Evolutionary conservation across 2,888 invertebrate genomes (phyloP), one percentile per base, ranked within the genome.

Genomic region (Dascillus cervinus): DNA sequence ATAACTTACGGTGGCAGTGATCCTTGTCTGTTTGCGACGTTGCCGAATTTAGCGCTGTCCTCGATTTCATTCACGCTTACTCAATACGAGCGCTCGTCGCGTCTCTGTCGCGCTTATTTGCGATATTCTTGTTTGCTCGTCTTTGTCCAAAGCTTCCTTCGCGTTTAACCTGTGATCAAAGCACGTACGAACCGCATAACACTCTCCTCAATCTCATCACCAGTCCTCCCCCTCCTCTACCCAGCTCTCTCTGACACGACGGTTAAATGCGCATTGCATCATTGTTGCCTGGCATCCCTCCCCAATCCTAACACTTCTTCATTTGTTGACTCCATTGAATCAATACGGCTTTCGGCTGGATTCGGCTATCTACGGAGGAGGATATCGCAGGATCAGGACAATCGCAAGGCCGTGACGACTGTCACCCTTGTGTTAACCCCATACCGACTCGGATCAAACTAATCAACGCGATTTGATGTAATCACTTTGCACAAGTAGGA

Each of bases 1-100:
- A 56, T 58, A 57, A 58, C 53, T 58, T 56, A 56, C 56, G 52
- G 55, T 55, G 56, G 52, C 55, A 54, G 53, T 52, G 58, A 58
- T 58, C 56, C 55, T 56, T 55, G 54, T 56, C 53, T 53, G 48
- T 43, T 39, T 39, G 41, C 49, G 34, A 37, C 39, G 54, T 55
- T 54, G 56, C 53, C 54, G 44, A 29, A 39, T 32, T 25, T 36
- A 32, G 31, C 28, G 32, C 36, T 28, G 27, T 38, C 33, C 29
- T 27, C 29, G 30, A 34, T 43, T 37, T 43, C 39, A 38, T 38
- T 32, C 33, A 30, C 36, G 24, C 32, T 22, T 27, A 22, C 22
- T 24, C 15, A 26, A 11, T 29, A 33, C 33, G 19, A 24, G 37
- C 37, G 33, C 41, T 29, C 27, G 39, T 37, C 30, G 26, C 25